Base-by-base conservation (phyloP, 1,140 invertebrate species). In the Scaptodrosophila lebanonensis region DNA sequence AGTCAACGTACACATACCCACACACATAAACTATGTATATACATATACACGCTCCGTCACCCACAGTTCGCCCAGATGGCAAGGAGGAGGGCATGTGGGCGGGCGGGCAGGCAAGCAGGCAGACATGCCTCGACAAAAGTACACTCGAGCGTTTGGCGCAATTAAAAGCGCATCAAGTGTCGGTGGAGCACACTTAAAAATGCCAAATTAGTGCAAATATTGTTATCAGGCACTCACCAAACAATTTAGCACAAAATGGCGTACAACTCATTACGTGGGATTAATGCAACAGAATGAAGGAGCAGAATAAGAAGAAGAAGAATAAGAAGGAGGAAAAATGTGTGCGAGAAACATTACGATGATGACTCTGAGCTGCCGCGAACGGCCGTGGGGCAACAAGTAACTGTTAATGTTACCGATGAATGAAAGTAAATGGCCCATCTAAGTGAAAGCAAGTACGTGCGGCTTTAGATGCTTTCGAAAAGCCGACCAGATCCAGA, bases 131-230 rank as follows among this genome's bases (percentile, higher is more conserved):
- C 50, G 54, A 38, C 54, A 61, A 59, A 66, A 77, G 76, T 38
- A 83, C 56, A 67, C 75, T 82, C 69, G 58, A 82, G 76, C 69
- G 76, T 77, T 71, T 57, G 76, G 76, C 66, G 83, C 83, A 85
- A 85, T 85, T 85, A 85, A 85, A 85, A 85, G 83, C 69, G 83
- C 83, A 85, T 85, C 83, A 85, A 85, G 83, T 85, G 83, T 85
- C 83, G 75, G 83, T 85, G 66, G 64, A 85, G 83, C 66, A 84
- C 83, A 82, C 79, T 83, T 84, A 84, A 85, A 85, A 85, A 83
- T 83, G 77, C 83, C 83, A 85, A 85, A 85, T 85, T 85, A 85
- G 83, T 85, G 79, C 83, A 85, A 85, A 85, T 75, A 85, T 85
- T 85, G 83, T 85, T 85, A 85, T 85, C 83, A 85, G 82, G 77